Conservation (phyloP, 2,888 invertebrate species). For the Caenorhabditis becei region DNA sequence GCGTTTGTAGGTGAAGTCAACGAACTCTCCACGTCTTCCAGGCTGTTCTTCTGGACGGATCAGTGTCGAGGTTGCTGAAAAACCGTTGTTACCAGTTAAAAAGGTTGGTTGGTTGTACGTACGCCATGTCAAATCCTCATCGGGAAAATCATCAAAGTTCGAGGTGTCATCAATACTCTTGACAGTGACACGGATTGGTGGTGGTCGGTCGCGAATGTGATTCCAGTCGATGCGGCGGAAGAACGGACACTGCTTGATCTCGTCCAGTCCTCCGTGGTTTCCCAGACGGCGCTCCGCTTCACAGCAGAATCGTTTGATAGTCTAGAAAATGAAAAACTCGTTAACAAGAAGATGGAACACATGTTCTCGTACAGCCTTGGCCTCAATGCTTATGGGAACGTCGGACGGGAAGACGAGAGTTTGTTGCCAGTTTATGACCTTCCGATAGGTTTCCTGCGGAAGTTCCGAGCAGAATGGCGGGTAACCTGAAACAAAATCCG, state of each 20-base stretch:
- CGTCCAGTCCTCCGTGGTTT: constrained; percentile 90
- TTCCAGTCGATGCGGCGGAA: constrained; percentile 98
- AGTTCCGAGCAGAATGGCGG: constrained; percentile 99
- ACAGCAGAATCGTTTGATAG: constrained; percentile 88
- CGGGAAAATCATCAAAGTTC: constrained; percentile 99
- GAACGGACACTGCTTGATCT: constrained; percentile 92
- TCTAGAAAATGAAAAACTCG: constrained; percentile 68
- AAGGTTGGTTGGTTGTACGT: constrained; percentile 84
- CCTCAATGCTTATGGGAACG: constrained; percentile 98
- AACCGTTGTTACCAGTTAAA: neutral
- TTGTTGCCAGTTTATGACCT: constrained; percentile 99
- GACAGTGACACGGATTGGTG: constrained; percentile 97
- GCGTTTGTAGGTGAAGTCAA: constrained; percentile 99
- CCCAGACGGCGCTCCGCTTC: constrained; percentile 95
- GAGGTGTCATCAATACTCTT: constrained; percentile 99
- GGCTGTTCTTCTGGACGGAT: constrained; percentile 65
- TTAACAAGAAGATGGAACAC: constrained; percentile 1
- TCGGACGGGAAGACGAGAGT: constrained; percentile 98
- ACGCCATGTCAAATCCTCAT: constrained; percentile 98
- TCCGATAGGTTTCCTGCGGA: constrained; percentile 95
- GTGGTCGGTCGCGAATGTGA: constrained; percentile 95
- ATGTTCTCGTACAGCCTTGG: constrained; percentile 83
- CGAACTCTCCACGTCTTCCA: constrained; percentile 90
- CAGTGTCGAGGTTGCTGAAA: constrained; percentile 57
- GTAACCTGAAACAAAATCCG: constrained; percentile 85